Evolutionary conservation across 2,797 vertebrate species (phyloP), one percentile per base, ranked within the genome.

Genomic region (Neopelma chrysocephalum): DNA sequence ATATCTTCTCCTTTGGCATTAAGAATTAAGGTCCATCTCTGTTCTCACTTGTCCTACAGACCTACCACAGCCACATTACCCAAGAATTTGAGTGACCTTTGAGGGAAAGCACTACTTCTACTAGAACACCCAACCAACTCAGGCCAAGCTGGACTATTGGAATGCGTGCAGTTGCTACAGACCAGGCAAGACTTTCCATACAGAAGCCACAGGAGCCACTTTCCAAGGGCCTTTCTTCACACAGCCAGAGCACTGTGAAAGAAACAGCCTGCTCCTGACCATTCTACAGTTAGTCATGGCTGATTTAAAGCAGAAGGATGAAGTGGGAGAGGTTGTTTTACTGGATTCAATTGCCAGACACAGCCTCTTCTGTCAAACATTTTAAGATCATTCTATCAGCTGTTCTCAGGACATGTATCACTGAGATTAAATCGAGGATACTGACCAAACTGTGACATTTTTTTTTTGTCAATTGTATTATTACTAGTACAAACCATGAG

Each of bases 221-320:
- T 36, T 58, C 26, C 61, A 48, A 53, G 43, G 13, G 5, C 3
- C 3, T 66, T 4, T 17, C 26, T 78, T 38, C 19, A 12, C 31
- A 27, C 2, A 70, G 4, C 0, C 15, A 12, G n/a, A 43, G 18
- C 18, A 32, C 0, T 5, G 12, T 42, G 15, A 29, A 71, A 32
- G 17, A 6, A 29, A 40, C 36, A 68, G 10, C 12, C 62, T 89
- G 4, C 10, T 62, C 48, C 53, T 68, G 50, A 26, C 6, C 9
- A 14, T 31, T 5, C 4, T 17, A 4, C 19, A 47, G 13, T 11
- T 15, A 32, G 4, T 68, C 23, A 4, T 5, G 12, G 14, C 0
- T 29, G 50, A 36, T 48, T 40, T 32, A 57, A 84, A 90, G n/a
- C 14, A 78, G 32, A 70, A 57, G 26, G 13, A 3, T 75, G 48